Percentiles rank a stretch among this genome's conserved stretches.
Conservation (phyloP, 2,888 invertebrate genomes). For the Cephus rjabovi region DNA sequence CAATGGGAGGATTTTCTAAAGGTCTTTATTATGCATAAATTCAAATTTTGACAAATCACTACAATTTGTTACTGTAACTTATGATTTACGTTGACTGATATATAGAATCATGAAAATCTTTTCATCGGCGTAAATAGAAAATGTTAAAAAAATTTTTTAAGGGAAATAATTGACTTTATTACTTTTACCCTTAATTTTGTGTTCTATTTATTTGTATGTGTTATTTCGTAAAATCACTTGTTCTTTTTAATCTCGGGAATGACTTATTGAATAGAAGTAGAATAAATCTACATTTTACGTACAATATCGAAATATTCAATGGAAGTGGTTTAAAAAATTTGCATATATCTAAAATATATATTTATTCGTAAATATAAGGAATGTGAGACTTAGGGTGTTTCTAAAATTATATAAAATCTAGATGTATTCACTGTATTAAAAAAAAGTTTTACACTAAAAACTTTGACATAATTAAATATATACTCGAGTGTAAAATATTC, state of each 20-base stretch:
- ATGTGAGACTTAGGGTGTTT: not conserved
- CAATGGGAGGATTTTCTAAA: not conserved
- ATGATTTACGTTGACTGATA: too few relatives aligned
- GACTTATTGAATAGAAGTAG: not conserved
- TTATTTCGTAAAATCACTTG: not conserved
- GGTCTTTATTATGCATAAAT: not conserved
- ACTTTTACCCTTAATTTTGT: too few relatives aligned
- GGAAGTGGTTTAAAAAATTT: not conserved
- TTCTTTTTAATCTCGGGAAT: not conserved
- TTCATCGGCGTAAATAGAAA: too few relatives aligned
- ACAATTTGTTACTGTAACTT: not conserved
- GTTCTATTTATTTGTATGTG: not conserved
- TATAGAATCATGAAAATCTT: too few relatives aligned
- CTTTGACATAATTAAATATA: not conserved
- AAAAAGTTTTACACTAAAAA: not conserved
- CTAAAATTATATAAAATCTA: not conserved
- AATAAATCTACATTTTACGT: not conserved
- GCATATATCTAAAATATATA: not conserved
- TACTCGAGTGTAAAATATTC: not conserved
- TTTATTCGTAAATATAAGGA: not conserved
- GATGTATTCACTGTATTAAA: not conserved
- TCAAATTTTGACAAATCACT: not conserved
- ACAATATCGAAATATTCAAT: not conserved
- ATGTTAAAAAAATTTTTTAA: too few relatives aligned
- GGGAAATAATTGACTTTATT: too few relatives aligned